These are phyloP conservation scores for Diaperis boleti DNA, from an alignment of 2,888 invertebrate species.

Conservation along the genomic window DNA sequence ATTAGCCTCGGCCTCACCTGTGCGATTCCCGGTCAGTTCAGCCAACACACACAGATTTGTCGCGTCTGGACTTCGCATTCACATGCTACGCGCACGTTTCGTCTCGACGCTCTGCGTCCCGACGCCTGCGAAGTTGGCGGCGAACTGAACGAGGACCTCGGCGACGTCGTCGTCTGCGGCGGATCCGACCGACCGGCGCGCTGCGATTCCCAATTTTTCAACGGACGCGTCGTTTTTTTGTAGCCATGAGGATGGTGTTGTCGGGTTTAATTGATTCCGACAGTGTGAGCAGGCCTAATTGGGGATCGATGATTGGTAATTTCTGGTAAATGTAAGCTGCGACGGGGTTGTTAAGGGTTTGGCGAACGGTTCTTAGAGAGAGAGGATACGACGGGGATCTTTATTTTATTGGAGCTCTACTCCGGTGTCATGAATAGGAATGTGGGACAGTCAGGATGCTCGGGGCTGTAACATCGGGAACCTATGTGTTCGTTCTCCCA, in stretches of 20 bases:
- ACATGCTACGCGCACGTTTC: conserved; percentile 48
- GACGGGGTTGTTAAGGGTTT: no score
- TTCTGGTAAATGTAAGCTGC: conserved; percentile 18
- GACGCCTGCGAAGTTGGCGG: conserved; percentile 62
- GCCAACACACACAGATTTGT: conserved; percentile 6
- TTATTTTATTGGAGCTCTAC: no score
- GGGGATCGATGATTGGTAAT: conserved; percentile 27
- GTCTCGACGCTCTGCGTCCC: conserved; percentile 54
- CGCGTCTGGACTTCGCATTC: conserved; percentile 25
- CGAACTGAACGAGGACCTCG: conserved; percentile 61
- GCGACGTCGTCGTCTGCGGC: conserved; percentile 49
- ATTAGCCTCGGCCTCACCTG: conserved; percentile 6
- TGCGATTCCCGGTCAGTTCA: background rate
- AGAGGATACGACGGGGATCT: no score
- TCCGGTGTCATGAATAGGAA: no score
- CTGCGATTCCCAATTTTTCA: conserved; percentile 44
- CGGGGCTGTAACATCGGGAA: no score
- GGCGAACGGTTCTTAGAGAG: no score
- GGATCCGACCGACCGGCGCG: conserved; percentile 57
- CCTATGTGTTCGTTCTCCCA: no score
- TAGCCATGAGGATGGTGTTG: background rate
- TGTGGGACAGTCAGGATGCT: no score
- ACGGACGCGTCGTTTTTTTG: conserved; percentile 19
- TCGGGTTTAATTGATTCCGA: conserved; percentile 27
- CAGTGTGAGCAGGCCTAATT: conserved; percentile 28